Conservation (phyloP, 2,113 vertebrate species). For the Phoenicopterus ruber region DNA sequence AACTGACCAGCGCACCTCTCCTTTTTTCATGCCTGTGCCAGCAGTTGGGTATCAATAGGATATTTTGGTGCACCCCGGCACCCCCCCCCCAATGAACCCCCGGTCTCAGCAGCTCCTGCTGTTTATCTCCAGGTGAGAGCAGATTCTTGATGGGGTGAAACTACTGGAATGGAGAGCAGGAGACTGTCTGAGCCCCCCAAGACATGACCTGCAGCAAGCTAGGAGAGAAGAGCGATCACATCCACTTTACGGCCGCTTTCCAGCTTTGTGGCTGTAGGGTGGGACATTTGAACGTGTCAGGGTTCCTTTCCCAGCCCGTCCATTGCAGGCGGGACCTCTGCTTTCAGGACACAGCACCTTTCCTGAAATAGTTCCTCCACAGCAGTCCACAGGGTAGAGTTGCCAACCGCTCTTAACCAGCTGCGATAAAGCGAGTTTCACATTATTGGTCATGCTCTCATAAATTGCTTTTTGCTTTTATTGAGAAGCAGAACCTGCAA, state of each 20-base stretch:
- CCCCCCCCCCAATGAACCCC: neutral
- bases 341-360: neutral
- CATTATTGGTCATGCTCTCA: neutral
- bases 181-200: neutral
- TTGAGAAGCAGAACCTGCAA: constrained; percentile 6
- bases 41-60: neutral
- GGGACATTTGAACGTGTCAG: fast-evolving
- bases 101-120: neutral
- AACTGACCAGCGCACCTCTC: neutral
- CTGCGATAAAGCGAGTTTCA: neutral
- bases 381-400: neutral
- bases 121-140: neutral
- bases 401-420: neutral
- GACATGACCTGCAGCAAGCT: neutral
- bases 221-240: neutral
- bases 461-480: neutral
- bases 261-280: neutral
- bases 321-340: neutral
- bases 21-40: neutral
- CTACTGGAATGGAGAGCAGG: neutral
- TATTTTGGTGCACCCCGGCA: neutral
- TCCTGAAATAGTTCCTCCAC: neutral
- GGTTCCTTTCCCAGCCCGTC: neutral
- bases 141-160: neutral
- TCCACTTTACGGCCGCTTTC: neutral